Evolutionary conservation across 2,888 invertebrate species (phyloP).

Genomic region (Coremacera marginata): DNA sequence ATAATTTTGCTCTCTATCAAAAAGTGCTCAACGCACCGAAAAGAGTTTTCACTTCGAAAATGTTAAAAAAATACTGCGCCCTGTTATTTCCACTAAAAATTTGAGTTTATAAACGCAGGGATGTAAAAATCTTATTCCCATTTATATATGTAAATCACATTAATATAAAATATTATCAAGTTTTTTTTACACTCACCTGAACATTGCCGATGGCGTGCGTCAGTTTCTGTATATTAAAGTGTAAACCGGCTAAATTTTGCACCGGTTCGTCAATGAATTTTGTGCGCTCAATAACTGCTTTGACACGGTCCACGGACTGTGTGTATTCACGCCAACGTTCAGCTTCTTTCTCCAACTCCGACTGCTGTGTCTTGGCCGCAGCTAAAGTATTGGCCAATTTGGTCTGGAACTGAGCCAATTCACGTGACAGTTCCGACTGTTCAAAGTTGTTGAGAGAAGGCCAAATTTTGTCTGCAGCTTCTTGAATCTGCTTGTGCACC

Average conservation of each 20-base stretch:
- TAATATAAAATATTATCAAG: neutral
- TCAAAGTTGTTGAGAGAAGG: constrained; percentile 84
- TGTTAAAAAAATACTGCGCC: no score
- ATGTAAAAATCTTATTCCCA: no score
- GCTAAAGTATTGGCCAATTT: constrained; percentile 85
- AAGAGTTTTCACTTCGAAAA: no score
- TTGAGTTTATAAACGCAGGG: no score
- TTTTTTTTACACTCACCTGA: constrained; percentile 74
- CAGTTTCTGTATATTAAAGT: constrained; percentile 86
- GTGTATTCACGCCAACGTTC: constrained; percentile 90
- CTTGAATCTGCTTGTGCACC: constrained; percentile 84
- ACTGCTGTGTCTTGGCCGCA: constrained; percentile 84
- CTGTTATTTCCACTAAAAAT: no score
- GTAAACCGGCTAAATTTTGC: constrained; percentile 83
- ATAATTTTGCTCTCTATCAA: no score
- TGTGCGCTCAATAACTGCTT: constrained; percentile 80
- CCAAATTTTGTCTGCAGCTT: constrained; percentile 89
- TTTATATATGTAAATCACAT: no score
- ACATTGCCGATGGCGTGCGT: constrained; percentile 79
- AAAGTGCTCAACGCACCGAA: no score
- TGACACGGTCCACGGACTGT: constrained; percentile 82
- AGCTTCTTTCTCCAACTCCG: constrained; percentile 83
- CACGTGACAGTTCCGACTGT: constrained; percentile 85
- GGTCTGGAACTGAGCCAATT: constrained; percentile 85
- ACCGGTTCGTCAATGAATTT: constrained; percentile 84